Evolutionary conservation across 2,888 invertebrate genomes (phyloP), one percentile per base, ranked within the genome.

Genomic region (Drosophila maculinotata): DNA sequence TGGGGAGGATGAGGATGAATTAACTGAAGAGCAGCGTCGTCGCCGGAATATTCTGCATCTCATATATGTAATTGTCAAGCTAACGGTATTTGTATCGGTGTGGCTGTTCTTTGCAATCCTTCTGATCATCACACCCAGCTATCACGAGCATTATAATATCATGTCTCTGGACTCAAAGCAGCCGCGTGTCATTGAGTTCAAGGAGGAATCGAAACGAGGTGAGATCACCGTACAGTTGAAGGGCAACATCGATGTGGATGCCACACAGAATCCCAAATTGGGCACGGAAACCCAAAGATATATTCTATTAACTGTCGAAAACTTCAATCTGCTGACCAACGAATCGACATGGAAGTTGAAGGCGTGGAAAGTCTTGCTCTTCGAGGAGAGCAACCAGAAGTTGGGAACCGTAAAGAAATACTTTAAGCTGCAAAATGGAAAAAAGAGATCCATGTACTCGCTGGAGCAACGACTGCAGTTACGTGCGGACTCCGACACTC

Each of bases 401-500:
- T 0, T 51, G 4, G 3, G 0, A 0, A 41, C 17, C 3, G 35
- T 60, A 3, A 14, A 26, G 0, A 6, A 12, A 0, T 9, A 6
- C 1, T 31, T 73, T 6, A 3, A 44, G 1, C 3, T 69, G 2
- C 8, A 10, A 0, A 2, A 5, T 7, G 41, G 3, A 12, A 9
- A 8, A 8, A 2, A 4, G 1, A 36, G 7, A 9, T 36, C n/a
- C n/a, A 8, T n/a, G 35, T 3, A 1, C 20, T 20, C 20, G 20
- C 20, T 20, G 20, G 5, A 6, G 1, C 12, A 6, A 5, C 7
- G n/a, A 8, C 14, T 1, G 1, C 23, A 35, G 9, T n/a, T 17
- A 12, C 45, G 12, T 0, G 14, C 94, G 8, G n/a, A n/a, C 4
- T 12, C 28, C 0, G 9, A 52, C 4, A 23, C 8, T 26, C 7